Base-by-base conservation (phyloP, 1,140 invertebrate genomes). In the Drosophila subobscura region DNA sequence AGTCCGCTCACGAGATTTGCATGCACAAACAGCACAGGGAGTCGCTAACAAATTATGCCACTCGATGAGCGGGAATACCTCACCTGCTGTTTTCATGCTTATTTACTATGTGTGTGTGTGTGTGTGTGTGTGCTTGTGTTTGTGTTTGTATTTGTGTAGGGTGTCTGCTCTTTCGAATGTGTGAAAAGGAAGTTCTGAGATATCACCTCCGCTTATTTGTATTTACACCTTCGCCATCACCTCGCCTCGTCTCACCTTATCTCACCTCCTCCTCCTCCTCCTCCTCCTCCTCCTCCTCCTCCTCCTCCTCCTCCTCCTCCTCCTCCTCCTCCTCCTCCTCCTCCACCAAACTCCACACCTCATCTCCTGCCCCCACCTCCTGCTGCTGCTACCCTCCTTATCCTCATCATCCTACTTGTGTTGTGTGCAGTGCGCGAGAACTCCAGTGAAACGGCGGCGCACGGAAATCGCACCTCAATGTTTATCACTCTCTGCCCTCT, bases 121-220 rank as follows among this genome's bases (percentile, higher is more conserved):
- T 40, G 49, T 25, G 45, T 27, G 42, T 49, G 42, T 52, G 23
- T 29, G 44, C 65, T 33, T n/a, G n/a, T 58, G 50, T 12, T 4
- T 42, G 27, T 27, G 29, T 55, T 60, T 57, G 63, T 68, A 52
- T 88, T 81, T 88, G 83, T 75, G 83, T 78, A 81, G 81, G 78
- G 71, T 88, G 78, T 20, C 72, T 55, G 22, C 3, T 22, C 51
- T 72, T 64, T 81, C 59, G 75, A 78, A 88, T 88, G 84, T 88
- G 83, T 88, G 83, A 88, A 88, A 88, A 88, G 84, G 83, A 88
- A 88, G 83, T 88, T 88, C 75, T 88, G 71, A 88, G 78, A 88
- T 88, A 88, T 88, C 83, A 88, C 83, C 83, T 88, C 83, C 83
- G 78, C 83, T 88, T 88, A 88, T 88, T 88, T 88, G 83, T 88